phyloP scores from a whole-genome alignment of 2,888 invertebrate genomes.

The Cyaniris semiargus region DNA sequence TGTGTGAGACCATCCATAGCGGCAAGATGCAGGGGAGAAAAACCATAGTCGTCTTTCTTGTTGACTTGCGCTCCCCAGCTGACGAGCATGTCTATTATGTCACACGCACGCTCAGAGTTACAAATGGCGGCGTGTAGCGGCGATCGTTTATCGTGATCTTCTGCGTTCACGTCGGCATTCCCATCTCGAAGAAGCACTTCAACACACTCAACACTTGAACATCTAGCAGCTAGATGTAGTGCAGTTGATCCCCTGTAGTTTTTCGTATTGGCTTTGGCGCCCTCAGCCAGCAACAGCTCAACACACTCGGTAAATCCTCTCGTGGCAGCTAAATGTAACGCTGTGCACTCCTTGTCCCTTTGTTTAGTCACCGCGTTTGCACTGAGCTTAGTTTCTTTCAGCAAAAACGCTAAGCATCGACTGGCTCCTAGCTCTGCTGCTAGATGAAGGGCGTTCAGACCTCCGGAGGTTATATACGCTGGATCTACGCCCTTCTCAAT shows the following conservation, averaged over 20 bases:
- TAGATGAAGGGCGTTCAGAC: slow-evolving; percentile 89
- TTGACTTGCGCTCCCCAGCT: slow-evolving; percentile 91
- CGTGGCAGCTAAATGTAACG: slow-evolving; percentile 92
- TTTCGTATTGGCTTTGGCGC: slow-evolving; percentile 87
- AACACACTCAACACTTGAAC: slow-evolving; percentile 89
- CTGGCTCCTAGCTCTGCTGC: slow-evolving; percentile 89
- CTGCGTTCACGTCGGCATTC: slow-evolving; percentile 87
- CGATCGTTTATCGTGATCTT: slow-evolving; percentile 89
- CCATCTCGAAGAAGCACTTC: slow-evolving; percentile 87
- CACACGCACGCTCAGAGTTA: slow-evolving; percentile 88
- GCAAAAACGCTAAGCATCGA: slow-evolving; percentile 86
- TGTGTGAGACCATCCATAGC: slow-evolving; percentile 91
- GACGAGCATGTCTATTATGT: slow-evolving; percentile 88
- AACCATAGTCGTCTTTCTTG: slow-evolving; percentile 90
- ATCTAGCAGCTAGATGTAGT: slow-evolving; percentile 91
- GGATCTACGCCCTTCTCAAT: slow-evolving; percentile 88
- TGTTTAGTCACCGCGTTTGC: slow-evolving; percentile 85
- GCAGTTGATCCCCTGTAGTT: slow-evolving; percentile 91
- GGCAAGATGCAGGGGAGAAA: slow-evolving; percentile 91
- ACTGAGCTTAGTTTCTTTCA: slow-evolving; percentile 86
- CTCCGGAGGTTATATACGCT: slow-evolving; percentile 86
- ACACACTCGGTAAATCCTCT: slow-evolving; percentile 92
- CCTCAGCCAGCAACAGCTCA: slow-evolving; percentile 86
- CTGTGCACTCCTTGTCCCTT: slow-evolving; percentile 87
- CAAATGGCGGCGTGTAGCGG: slow-evolving; percentile 90